Evolutionary conservation across 2,888 invertebrate genomes (phyloP).

Genomic region (Phengaris arion): DNA sequence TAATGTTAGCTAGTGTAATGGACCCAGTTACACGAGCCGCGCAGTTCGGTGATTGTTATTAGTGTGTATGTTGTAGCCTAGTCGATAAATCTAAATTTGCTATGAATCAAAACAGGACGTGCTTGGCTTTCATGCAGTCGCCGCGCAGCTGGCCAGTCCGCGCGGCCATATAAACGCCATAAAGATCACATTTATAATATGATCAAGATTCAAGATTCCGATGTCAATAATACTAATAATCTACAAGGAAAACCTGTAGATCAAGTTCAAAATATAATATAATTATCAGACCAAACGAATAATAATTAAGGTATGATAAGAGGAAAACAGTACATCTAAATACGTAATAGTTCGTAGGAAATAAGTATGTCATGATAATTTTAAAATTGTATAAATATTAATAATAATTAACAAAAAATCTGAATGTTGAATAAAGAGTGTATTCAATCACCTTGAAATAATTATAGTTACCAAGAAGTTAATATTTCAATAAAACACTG

Average conservation of each 20-base stretch:
- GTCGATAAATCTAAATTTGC: no score
- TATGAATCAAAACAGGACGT: no score
- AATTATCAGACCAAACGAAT: not conserved
- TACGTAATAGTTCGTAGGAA: not conserved
- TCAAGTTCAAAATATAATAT: not conserved
- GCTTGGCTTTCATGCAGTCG: no score
- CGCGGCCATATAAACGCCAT: no score
- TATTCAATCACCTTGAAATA: not conserved
- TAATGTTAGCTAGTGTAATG: no score
- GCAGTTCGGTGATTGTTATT: no score
- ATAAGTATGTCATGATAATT: not conserved
- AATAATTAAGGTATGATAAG: not conserved
- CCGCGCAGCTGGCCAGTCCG: no score
- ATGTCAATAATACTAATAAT: not conserved
- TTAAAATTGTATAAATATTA: not conserved
- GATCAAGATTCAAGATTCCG: not conserved
- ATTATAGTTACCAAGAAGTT: constrained; percentile 11
- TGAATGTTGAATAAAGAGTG: not conserved
- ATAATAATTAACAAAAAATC: not conserved
- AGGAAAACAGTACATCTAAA: not conserved
- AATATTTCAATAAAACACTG: constrained; percentile 19
- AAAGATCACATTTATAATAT: no score
- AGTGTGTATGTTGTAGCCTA: no score
- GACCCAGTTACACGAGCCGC: no score
- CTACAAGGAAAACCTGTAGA: constrained; percentile 26